phyloP scores from a whole-genome alignment of 2,797 vertebrate species.

The Gymnoscopelus microlampas region DNA sequence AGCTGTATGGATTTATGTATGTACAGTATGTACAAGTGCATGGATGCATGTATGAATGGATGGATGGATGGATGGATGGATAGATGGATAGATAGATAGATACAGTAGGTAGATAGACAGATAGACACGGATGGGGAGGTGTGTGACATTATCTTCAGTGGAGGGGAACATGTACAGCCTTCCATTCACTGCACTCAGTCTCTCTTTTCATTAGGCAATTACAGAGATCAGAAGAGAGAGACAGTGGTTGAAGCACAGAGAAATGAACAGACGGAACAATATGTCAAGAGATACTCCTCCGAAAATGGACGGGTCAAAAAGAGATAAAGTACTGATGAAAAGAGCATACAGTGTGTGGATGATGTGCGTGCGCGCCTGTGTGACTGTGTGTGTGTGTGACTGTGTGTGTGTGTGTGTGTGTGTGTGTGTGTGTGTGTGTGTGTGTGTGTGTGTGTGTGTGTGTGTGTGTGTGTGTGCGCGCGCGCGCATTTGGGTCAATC shows the following conservation, averaged over 20 bases:
- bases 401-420: not conserved
- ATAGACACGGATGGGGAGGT: too few relatives aligned
- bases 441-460: conserved; percentile 1
- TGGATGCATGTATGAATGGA: too few relatives aligned
- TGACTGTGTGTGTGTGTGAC: too few relatives aligned
- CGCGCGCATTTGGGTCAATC: conserved; percentile 12
- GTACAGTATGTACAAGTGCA: too few relatives aligned
- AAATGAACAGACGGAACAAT: conserved; percentile 28
- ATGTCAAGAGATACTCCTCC: conserved; percentile 34
- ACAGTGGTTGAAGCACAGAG: not conserved
- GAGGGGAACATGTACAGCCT: not conserved
- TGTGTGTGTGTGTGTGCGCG: not conserved
- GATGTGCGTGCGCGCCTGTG: not conserved
- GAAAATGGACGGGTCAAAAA: conserved; percentile 58
- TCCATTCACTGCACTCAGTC: not conserved
- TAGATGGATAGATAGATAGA: not conserved
- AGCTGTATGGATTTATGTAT: too few relatives aligned
- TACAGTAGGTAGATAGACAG: too few relatives aligned
- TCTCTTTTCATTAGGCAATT: conserved; percentile 37
- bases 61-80: not conserved
- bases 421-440: conserved; percentile 3
- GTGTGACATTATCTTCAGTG: not conserved
- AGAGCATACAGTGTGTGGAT: conserved; percentile 36
- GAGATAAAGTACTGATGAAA: conserved; percentile 57
- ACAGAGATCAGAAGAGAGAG: conserved; percentile 1